Evolutionary conservation across 1,140 invertebrate genomes (phyloP), one percentile per base, ranked within the genome.

Genomic region (Pomacea maculata): DNA sequence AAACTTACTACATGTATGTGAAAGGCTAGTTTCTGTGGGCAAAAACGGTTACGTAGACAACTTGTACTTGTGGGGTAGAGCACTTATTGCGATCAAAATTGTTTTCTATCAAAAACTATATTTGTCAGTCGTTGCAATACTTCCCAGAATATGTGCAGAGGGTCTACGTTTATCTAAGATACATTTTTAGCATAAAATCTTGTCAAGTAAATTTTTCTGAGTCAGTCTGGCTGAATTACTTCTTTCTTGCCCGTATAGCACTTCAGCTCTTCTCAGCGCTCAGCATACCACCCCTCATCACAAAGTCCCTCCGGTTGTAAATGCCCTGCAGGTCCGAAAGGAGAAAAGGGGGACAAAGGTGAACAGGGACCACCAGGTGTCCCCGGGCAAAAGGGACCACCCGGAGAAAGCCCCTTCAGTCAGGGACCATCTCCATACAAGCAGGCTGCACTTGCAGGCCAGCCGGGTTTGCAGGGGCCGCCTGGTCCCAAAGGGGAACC

Each of bases 401-500:
- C 55, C 10, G 73, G 79, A 5, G 63, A 25, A 6, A 10, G 5
- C 21, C 11, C 34, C 0, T 14, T 0, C 21, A 14, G 45, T 12
- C 73, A 10, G 34, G 12, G 7, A 29, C 25, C 29, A 19, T 17
- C 1, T n/a, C 11, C 57, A 61, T 61, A 61, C 57, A 61, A 61
- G 57, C 57, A 21, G 7, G 29, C 57, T 12, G 52, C 19, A n/a
- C 14, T 12, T n/a, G 17, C 21, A 55, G 19, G 70, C 9, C 76
- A 9, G 9, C 34, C 17, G 21, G 65, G 77, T 17, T 61, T 65
- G 29, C n/a, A 14, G 17, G 75, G 75, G 5, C 77, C 77, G 6
- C 65, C 19, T 12, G 77, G 77, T 5, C 77, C 77, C 3, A 78
- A 78, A 71, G 77, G 76, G 52, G 73, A 80, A 21, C 55, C 64